Base-by-base conservation (phyloP, 2,888 invertebrate species). In the Napeogenes inachia region DNA sequence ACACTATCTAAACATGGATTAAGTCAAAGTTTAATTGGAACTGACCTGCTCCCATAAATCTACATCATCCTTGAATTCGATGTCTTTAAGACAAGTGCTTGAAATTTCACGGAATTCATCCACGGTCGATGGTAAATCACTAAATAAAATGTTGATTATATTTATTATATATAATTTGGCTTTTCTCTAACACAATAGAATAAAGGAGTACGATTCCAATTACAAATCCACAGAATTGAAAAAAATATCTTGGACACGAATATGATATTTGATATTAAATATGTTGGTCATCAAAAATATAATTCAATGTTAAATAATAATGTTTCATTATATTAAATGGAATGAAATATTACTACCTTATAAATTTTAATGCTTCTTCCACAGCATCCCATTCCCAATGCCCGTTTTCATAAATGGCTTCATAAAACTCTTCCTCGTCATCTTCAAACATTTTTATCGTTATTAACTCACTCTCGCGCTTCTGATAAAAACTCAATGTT, bases 371-470 rank as follows among this genome's bases (percentile, higher is more conserved):
- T 55, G 69, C 63, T 10, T 74, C 68, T 3, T 13, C 56, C 3
- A 62, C 32, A 3, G 81, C 75, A 65, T 81, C 77, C 88, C 88
- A 89, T 21, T 73, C 76, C 90, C 90, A 90, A 66, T 80, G 79
- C 0, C 89, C 89, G 60, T 81, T 62, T 59, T 77, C 76, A 63
- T 74, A 82, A 8, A 72, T 30, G 3, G 73, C 68, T 56, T 62
- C 57, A 33, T 63, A 66, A 46, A 68, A 42, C 4, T 75, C 74
- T 0, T 71, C 73, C 4, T 76, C 78, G 0, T 75, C 76, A 3
- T 76, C 76, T 54, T 73, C 72, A 8, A 60, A 63, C 66, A 66
- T 66, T 58, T 21, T 55, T 50, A 45, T 42, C 42, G n/a, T 50
- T 50, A 46, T 54, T 21, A 38, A 55, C 35, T 72, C 69, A 54